Evolutionary conservation across 2,113 vertebrate species (phyloP), one percentile per base, ranked within the genome.

Genomic region (Chloropsis hardwickii): DNA sequence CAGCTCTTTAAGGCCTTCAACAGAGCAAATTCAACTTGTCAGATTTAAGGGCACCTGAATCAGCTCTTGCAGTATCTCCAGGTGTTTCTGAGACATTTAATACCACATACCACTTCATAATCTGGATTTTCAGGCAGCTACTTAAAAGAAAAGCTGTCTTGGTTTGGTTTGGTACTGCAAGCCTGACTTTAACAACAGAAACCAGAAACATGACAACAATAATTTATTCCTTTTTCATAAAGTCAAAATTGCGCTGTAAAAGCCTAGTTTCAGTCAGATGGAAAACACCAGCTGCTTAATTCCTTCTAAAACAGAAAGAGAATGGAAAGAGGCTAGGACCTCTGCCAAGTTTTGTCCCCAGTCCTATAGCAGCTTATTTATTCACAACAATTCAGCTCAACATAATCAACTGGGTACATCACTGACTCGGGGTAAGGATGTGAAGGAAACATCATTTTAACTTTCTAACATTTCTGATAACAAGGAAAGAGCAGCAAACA

Each of bases 371-470:
- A 66, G 39, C 33, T 79, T 31, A 29, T 67, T 81, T 71, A 35
- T 35, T 89, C 51, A 71, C 39, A 51, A 73, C 14, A 53, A 27
- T 11, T 45, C 3, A 71, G n/a, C 29, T 35, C 51, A 87, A 16
- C 7, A 9, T 86, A n/a, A 44, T 66, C 0, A 0, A 9, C 6
- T 62, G 18, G 20, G 48, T 48, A 12, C 25, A 17, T 19, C 40
- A 13, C 11, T 37, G 37, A 10, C n/a, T 22, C 2, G 6, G 42
- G 17, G n/a, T 58, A 65, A 89, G 33, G 21, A 45, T 31, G 31
- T 0, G 4, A 39, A 48, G 31, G 18, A 64, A 78, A 78, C 3
- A 2, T 47, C 5, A 9, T 44, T 72, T 61, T 57, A 84, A 25
- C 23, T 23, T 65, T 37, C 35, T 45, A 27, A 15, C 8, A 2